These are phyloP conservation scores for Cyphomyrus discorhynchus DNA, from an alignment of 2,113 vertebrate species.

Conservation along the genomic window DNA sequence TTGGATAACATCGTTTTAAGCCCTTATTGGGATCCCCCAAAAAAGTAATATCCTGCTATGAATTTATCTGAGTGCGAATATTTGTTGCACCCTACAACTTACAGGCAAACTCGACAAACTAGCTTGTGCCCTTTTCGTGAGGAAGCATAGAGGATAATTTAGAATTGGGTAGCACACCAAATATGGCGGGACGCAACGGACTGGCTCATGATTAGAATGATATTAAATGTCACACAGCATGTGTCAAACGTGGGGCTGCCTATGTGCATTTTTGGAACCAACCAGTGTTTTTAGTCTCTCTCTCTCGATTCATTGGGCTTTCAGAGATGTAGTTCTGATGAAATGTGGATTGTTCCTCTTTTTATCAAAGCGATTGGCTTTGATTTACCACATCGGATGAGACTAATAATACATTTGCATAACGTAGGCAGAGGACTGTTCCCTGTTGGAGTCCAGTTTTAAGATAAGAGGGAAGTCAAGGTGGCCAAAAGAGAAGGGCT, in stretches of 20 bases:
- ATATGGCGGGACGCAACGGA: background rate
- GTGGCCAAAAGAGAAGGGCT: background rate
- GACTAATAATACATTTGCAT: background rate
- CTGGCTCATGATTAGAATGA: background rate
- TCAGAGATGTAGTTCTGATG: background rate
- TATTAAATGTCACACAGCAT: background rate
- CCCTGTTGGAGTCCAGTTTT: background rate
- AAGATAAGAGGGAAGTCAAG: background rate
- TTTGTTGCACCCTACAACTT: background rate
- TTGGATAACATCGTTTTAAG: background rate
- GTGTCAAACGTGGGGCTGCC: background rate
- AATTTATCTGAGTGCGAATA: background rate
- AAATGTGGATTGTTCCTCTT: background rate
- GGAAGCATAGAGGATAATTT: background rate
- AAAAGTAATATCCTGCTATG: background rate
- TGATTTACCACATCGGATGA: background rate
- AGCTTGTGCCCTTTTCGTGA: background rate
- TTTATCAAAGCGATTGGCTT: background rate
- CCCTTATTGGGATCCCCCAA: background rate
- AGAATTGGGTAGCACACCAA: background rate
- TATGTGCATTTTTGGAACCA: background rate
- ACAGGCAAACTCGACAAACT: background rate
- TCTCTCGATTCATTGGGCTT: background rate
- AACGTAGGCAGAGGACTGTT: background rate
- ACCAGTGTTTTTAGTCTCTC: background rate